Evolutionary conservation across 2,888 invertebrate species (phyloP), one percentile per base, ranked within the genome.

Genomic region (Drosophila glabriapex): DNA sequence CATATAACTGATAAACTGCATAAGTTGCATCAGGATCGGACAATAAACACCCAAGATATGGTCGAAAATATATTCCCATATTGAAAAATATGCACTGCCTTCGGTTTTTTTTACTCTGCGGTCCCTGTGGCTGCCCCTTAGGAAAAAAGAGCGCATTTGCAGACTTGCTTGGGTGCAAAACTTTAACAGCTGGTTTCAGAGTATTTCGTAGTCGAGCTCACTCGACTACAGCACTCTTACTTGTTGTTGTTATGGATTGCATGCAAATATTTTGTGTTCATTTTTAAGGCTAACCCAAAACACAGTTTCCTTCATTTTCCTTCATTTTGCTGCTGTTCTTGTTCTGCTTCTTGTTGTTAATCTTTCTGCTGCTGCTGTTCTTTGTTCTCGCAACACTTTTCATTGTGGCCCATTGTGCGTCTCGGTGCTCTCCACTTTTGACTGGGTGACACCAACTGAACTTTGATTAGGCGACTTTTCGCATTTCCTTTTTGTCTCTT

Each of bases 391-490:
- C 58, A 49, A 53, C 71, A 73, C 71, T 76, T 71, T 76, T 64
- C 31, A 46, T 55, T 60, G 53, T 67, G n/a, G 37, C 35, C 41
- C 43, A 50, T 54, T 63, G 37, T 63, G 28, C 19, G 16, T 41
- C 16, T n/a, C 28, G 2, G 25, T 46, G 7, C 46, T 43, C 7
- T 12, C 41, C 60, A 39, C 39, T 28, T 29, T 66, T 62, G 54
- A 55, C 55, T 59, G 43, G 6, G 25, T 69, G 79, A 77, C 73
- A 73, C 60, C 41, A 68, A 64, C 79, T 79, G 81, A 79, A 77
- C 81, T 79, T 77, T 79, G 81, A 80, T 79, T 79, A 81, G 81
- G 60, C 60, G 65, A 49, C 72, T 60, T 66, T 58, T 54, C 19
- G 54, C 58, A 62, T 62, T 25, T 53, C 33, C 28, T 56, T 56